Percentiles rank a stretch among this genome's conserved stretches.
Conservation (phyloP, 2,888 invertebrate genomes). For the Eilema griseolum region DNA sequence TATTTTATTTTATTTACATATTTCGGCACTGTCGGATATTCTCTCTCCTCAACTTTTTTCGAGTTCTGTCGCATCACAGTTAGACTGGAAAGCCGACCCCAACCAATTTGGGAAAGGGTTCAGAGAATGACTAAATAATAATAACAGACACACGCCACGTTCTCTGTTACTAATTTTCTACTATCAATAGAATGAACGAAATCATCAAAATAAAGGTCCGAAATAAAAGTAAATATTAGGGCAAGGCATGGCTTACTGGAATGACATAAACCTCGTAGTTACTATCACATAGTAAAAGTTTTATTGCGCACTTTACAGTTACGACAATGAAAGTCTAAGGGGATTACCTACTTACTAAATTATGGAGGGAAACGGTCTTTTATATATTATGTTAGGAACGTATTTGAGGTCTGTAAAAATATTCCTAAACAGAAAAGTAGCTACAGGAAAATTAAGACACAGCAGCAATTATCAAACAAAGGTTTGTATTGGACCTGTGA, state of each 20-base stretch:
- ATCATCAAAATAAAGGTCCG: conserved; percentile 12
- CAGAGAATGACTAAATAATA: background rate
- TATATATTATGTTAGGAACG: background rate
- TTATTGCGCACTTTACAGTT: conserved; percentile 23
- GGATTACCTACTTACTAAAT: conserved; percentile 24
- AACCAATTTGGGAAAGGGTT: too few relatives aligned
- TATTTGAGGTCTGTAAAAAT: background rate
- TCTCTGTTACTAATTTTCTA: background rate
- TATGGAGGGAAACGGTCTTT: conserved; percentile 16
- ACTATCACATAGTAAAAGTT: conserved; percentile 28
- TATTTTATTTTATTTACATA: too few relatives aligned
- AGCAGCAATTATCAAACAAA: too few relatives aligned
- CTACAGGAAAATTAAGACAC: too few relatives aligned
- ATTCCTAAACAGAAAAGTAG: background rate
- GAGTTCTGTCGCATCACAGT: too few relatives aligned
- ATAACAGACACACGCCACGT: background rate
- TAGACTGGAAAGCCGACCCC: too few relatives aligned
- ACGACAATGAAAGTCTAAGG: conserved; percentile 18
- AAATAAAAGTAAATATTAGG: conserved; percentile 16
- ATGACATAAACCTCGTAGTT: conserved; percentile 17
- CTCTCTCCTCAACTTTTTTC: too few relatives aligned
- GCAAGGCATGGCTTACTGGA: conserved; percentile 11
- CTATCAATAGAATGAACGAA: background rate
- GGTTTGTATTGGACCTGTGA: too few relatives aligned
- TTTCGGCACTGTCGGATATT: too few relatives aligned